Percentiles rank a stretch among this genome's conserved stretches.
These are phyloP conservation scores for Drosophila meridiana DNA, from an alignment of 2,888 invertebrate species.

Conservation along the genomic window DNA sequence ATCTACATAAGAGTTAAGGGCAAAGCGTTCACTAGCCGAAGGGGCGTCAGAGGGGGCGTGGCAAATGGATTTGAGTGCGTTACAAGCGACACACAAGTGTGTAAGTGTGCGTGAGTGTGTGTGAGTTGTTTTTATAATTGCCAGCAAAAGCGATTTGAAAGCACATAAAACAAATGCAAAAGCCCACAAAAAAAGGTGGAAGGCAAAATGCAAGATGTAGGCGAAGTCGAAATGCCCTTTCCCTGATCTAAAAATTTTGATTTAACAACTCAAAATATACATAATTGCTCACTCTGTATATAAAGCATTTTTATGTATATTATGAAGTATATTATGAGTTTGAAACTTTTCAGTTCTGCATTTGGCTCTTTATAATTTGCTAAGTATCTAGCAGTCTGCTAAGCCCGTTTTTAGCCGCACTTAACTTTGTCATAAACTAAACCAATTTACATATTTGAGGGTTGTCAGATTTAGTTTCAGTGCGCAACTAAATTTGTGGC, in stretches of 20 bases:
- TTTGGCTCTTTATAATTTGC: fast-evolving
- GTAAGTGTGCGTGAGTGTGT: conserved; percentile 11
- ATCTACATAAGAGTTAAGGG: conserved; percentile 13
- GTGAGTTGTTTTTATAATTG: conserved; percentile 55
- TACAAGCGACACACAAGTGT: conserved; percentile 43
- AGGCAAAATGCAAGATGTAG: neutral
- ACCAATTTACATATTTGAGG: conserved; percentile 9
- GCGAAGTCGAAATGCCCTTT: neutral
- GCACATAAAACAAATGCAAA: conserved; percentile 8
- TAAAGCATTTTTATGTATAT: too few relatives aligned
- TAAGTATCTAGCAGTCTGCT: neutral
- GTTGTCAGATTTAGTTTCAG: neutral
- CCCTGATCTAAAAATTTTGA: neutral
- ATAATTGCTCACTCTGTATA: neutral
- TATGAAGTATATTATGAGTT: too few relatives aligned
- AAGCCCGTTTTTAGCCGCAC: neutral
- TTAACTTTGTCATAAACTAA: conserved; percentile 7
- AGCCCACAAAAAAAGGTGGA: neutral
- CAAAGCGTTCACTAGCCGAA: neutral
- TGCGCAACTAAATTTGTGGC: neutral
- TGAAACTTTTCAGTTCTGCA: neutral
- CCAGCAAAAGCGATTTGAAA: conserved; percentile 15
- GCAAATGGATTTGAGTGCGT: conserved; percentile 37
- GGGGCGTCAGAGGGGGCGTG: neutral
- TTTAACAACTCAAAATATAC: neutral